Evolutionary conservation across 2,113 vertebrate species (phyloP).

Genomic region (Callorhinus ursinus): DNA sequence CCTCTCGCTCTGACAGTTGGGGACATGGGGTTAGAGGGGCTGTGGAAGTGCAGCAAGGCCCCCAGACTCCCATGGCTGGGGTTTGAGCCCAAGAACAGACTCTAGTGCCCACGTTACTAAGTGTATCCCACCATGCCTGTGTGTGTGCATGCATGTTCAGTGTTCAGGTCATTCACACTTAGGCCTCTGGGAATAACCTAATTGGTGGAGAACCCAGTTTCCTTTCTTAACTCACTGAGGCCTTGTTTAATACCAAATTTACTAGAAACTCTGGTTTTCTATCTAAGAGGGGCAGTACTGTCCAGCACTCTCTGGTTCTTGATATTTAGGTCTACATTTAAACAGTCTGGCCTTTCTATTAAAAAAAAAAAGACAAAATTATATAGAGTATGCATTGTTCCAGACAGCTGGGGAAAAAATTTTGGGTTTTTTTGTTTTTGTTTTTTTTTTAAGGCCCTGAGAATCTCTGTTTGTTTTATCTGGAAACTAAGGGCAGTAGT

Average conservation of each 20-base stretch:
- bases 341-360: neutral
- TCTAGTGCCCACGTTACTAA: neutral
- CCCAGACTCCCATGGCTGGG: neutral
- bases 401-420: neutral
- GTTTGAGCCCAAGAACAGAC: neutral
- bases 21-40: neutral
- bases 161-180: neutral
- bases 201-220: neutral
- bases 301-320: neutral
- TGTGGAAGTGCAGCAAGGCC: neutral
- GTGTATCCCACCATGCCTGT: neutral
- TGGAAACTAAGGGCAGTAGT: neutral
- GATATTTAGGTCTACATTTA: neutral
- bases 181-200: neutral
- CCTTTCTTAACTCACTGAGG: neutral
- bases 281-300: neutral
- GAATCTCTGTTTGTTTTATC: neutral
- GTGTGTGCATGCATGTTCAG: accelerated
- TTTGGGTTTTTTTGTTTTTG: neutral
- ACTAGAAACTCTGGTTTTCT: neutral
- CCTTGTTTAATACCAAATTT: neutral
- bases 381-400: neutral
- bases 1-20: neutral
- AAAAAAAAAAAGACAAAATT: neutral
- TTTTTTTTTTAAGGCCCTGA: neutral